Evolutionary conservation across 2,797 vertebrate species (phyloP).

Genomic region (Sternarchorhynchus goeldii): DNA sequence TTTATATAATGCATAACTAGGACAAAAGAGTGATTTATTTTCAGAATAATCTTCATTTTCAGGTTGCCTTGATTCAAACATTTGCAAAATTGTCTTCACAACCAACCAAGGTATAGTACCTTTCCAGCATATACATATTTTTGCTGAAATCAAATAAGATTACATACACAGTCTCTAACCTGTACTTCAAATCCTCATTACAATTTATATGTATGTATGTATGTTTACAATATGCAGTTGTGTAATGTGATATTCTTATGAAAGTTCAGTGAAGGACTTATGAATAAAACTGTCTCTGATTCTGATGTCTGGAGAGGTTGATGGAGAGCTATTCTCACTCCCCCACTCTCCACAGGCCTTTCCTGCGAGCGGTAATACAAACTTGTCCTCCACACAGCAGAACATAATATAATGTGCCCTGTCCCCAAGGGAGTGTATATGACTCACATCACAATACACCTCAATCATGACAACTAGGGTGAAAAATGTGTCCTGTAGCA

Average conservation of each 20-base stretch:
- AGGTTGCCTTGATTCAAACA: neutral
- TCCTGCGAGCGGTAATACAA: conserved; percentile 5
- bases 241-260: no score
- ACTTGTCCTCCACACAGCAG: neutral
- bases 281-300: neutral
- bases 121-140: no score
- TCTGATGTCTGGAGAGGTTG: neutral
- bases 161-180: no score
- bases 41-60: neutral
- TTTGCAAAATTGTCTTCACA: neutral
- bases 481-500: conserved; percentile 1
- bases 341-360: neutral
- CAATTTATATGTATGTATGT: no score
- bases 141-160: no score
- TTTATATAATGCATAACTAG: conserved; percentile 13
- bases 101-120: no score
- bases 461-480: conserved; percentile 13
- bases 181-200: no score
- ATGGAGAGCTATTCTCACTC: neutral
- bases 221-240: no score
- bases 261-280: no score
- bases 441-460: conserved; percentile 10
- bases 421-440: neutral
- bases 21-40: neutral
- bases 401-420: conserved; percentile 2